These are phyloP conservation scores for Ommatoiulus sabulosus DNA, from an alignment of 2,888 invertebrate species.

Conservation along the genomic window DNA sequence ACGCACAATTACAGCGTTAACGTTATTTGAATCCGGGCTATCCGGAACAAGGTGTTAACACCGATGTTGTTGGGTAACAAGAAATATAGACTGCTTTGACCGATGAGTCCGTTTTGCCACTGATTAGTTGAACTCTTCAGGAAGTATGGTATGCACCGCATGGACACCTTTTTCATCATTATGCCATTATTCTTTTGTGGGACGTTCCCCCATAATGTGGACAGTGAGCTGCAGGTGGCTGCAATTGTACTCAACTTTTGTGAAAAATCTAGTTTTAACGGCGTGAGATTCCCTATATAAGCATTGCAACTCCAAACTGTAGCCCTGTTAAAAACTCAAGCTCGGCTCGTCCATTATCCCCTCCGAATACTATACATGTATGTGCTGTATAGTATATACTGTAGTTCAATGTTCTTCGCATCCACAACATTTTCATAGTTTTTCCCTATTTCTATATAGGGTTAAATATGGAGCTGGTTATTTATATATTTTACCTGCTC, in stretches of 20 bases:
- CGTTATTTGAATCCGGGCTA: no score
- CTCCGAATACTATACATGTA: not conserved
- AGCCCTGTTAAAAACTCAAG: not conserved
- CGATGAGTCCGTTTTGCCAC: constrained; percentile 48
- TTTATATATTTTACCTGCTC: constrained; percentile 1
- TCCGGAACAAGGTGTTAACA: constrained; percentile 29
- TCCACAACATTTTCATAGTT: not conserved
- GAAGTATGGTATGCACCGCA: constrained; percentile 47
- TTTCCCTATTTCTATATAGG: not conserved
- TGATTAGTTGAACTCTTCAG: constrained; percentile 47
- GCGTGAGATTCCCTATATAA: not conserved
- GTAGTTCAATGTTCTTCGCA: not conserved
- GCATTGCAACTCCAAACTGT: not conserved
- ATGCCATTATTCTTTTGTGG: constrained; percentile 34
- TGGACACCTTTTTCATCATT: constrained; percentile 52
- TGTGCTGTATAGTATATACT: no score
- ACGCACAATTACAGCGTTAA: no score
- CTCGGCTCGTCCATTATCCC: not conserved
- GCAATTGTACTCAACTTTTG: constrained; percentile 42
- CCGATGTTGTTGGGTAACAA: constrained; percentile 37
- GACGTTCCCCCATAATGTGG: constrained; percentile 20
- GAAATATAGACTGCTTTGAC: constrained; percentile 40
- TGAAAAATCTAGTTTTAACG: not conserved
- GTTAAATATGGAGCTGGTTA: not conserved
- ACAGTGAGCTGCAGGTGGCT: constrained; percentile 51